Evolutionary conservation across 2,113 vertebrate genomes (phyloP).

Genomic region (Xerus inauris): DNA sequence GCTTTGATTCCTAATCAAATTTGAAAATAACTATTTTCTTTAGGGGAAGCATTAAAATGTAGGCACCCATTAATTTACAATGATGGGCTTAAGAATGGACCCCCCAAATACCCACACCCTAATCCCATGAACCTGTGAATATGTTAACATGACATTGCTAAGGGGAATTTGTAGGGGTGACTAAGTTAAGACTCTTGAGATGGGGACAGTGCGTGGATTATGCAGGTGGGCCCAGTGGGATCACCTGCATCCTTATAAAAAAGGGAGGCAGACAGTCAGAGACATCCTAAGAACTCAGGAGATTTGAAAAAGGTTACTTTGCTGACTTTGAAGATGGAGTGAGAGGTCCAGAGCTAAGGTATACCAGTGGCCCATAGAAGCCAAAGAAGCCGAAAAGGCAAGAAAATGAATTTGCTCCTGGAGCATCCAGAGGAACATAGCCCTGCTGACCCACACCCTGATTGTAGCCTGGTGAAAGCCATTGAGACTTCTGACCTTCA

Average conservation of each 20-base stretch:
- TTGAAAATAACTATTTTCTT: slow-evolving; percentile 9
- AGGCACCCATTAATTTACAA: neutral
- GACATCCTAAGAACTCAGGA: neutral
- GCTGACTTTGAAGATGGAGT: neutral
- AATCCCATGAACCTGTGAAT: neutral
- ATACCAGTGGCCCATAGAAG: neutral
- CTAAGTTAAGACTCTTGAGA: neutral
- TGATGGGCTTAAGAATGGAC: neutral
- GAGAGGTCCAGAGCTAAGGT: neutral
- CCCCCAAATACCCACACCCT: neutral
- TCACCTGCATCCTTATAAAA: neutral
- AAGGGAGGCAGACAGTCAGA: neutral
- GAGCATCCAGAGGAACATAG: too few species aligned
- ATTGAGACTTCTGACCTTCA: neutral
- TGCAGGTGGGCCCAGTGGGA: neutral
- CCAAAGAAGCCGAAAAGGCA: neutral
- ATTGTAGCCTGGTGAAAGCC: neutral
- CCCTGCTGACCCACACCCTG: too few species aligned
- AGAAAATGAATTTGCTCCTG: neutral
- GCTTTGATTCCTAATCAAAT: neutral
- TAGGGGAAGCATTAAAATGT: neutral
- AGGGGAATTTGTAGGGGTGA: neutral
- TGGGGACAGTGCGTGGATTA: neutral
- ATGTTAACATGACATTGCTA: neutral
- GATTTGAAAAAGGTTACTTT: neutral